phyloP scores from a whole-genome alignment of 2,113 vertebrate genomes.

The Eulemur macaco region DNA sequence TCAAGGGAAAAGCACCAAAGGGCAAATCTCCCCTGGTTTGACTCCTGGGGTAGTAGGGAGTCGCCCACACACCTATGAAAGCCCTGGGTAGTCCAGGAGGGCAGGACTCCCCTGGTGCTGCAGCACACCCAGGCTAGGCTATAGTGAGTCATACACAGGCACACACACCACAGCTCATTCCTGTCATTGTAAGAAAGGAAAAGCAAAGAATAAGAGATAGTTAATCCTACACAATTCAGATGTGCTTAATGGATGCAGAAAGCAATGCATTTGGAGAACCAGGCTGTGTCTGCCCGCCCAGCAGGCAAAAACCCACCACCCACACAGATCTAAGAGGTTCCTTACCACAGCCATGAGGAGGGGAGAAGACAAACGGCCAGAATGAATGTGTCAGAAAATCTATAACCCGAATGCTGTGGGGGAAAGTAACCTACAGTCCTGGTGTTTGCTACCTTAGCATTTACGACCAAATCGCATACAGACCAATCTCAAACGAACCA shows the following conservation, averaged over 20 bases:
- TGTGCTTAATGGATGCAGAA: not conserved
- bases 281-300: not conserved
- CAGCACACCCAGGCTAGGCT: not conserved
- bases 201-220: not conserved
- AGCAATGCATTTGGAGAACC: not conserved
- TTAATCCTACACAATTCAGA: not conserved
- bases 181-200: not conserved
- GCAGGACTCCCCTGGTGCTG: not conserved
- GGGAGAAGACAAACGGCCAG: not conserved
- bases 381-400: not conserved
- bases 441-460: not conserved
- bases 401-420: not conserved
- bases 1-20: not conserved
- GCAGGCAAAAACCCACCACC: constrained; percentile 21
- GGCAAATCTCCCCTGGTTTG: not conserved
- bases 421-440: not conserved
- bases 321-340: not conserved
- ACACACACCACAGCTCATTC: not conserved
- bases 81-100: not conserved
- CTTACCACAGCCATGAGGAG: not conserved
- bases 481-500: constrained; percentile 30
- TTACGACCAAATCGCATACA: not conserved
- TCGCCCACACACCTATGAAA: too few species aligned
- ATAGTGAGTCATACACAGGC: not conserved
- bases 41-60: not conserved